Evolutionary conservation across 2,797 vertebrate species (phyloP), one percentile per base, ranked within the genome.

Genomic region (Pogoniulus pusillus): DNA sequence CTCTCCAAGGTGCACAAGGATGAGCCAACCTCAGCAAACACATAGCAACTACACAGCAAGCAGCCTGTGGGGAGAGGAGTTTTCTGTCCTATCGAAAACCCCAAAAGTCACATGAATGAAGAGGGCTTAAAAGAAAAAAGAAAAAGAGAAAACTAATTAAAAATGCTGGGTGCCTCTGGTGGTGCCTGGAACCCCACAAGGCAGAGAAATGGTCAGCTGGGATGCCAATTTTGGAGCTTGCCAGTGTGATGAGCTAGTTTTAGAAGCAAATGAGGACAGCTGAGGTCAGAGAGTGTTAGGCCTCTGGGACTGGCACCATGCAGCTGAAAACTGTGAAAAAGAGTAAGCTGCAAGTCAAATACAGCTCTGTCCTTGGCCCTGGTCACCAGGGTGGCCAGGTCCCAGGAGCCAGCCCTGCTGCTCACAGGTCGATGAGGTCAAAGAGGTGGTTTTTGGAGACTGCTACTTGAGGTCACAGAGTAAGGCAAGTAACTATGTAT

Each of bases 121-220:
- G 83, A 72, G 32, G 60, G 4, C 30, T 88, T 73, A 85, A 72
- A 19, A 32, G 91, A 75, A 81, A 89, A 91, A 23, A 24, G 13
- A 47, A 12, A 72, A 12, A 19, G n/a, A 90, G 78, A 84, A 89
- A 91, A 93, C 94, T 95, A 95, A 95, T 95, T 94, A 76, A 87
- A 93, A 93, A 63, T 70, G 18, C 60, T 66, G 64, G 27, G 54
- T 82, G 53, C 53, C 86, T 60, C 75, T 75, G 30, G 68, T 16
- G 4, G 29, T 86, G 68, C 64, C 75, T 73, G 53, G 64, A 88
- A 86, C 91, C 89, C 86, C 93, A 66, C 5, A 19, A 53, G 71
- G 53, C 3, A 1, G n/a, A 86, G 64, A 75, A 73, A 62, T 84
- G 60, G 27, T 37, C 0, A 1, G 17, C 71, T 84, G 81, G 53